Evolutionary conservation across 2,888 invertebrate species (phyloP), one percentile per base, ranked within the genome.

Genomic region (Chloroclystis v-ata): DNA sequence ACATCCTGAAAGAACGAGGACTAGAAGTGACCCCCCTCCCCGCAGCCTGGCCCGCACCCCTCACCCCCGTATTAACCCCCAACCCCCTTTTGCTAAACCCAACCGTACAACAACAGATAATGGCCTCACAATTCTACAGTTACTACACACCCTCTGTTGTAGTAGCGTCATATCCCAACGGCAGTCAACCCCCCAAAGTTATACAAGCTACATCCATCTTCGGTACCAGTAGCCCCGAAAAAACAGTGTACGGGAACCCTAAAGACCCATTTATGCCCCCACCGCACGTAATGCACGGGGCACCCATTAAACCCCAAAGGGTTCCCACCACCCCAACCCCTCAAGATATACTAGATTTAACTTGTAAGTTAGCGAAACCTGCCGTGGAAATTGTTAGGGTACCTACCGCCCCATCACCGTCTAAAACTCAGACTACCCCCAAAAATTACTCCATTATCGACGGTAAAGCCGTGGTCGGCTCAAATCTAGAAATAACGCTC

Each of bases 1-100:
- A 94, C 57, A 93, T 94, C 32, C 81, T 94, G 28, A 92, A 93
- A 47, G 92, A 94, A 62, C 90, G 93, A 9, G 94, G 94, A 0
- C 77, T 94, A 2, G 94, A 94, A 67, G 94, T 94, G 1, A 94
- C 94, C 0, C 91, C 94, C 0, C 89, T 94, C 0, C 82, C 88
- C 11, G 50, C 66, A 14, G 75, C 82, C 24, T 69, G 71, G 76
- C 58, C 49, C 39, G 39, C 50, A 9, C 59, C 60, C 8, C 30
- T 53, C 3, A 49, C 53, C 43, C 66, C 62, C 0, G 58, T 66
- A 6, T 49, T 63, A 1, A 43, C 59, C 16, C 61, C 67, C 8
- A 61, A 70, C 11, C 68, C 72, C 10, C 62, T 81, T n/a, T 62
- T 82, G 4, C 66, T 65, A 11, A 83, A 68, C 73, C 88, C 66